These are phyloP conservation scores for Fringilla coelebs DNA, from an alignment of 2,797 vertebrate genomes.

Conservation along the genomic window DNA sequence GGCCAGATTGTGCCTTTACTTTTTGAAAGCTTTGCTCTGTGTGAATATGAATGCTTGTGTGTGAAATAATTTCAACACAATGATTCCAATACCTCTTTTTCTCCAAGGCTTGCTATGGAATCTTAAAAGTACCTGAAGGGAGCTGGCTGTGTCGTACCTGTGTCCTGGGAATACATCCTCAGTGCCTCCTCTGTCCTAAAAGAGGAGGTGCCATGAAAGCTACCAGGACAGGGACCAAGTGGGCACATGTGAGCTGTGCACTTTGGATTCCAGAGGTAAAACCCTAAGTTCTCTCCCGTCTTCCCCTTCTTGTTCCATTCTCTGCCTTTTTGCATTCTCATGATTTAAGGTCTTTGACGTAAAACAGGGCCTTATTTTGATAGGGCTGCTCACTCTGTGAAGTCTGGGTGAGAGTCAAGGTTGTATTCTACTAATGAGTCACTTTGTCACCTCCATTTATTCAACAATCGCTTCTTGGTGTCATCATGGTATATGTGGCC, in stretches of 20 bases:
- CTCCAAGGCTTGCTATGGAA: constrained; percentile 94
- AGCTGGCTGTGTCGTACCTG: constrained; percentile 98
- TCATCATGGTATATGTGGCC: neutral
- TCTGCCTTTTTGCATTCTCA: neutral
- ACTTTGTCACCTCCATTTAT: neutral
- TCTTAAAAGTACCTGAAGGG: constrained; percentile 94
- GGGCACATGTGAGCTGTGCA: constrained; percentile 98
- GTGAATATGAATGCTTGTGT: neutral
- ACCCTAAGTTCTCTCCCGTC: neutral
- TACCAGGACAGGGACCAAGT: constrained; percentile 91
- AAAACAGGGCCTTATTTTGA: neutral
- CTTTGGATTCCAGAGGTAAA: constrained; percentile 98
- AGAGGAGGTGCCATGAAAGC: constrained; percentile 98
- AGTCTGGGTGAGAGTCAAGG: neutral
- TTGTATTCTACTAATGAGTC: neutral
- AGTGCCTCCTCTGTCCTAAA: constrained; percentile 94
- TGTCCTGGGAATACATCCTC: constrained; percentile 90
- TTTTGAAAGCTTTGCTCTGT: neutral
- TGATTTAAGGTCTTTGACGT: neutral
- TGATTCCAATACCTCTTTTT: neutral
- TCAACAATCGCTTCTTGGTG: neutral
- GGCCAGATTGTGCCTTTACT: neutral
- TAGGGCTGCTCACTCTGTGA: neutral
- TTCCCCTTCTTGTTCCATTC: fast-evolving
- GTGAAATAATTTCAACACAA: neutral